phyloP scores from a whole-genome alignment of 2,113 vertebrate genomes.

The Otus sunia region DNA sequence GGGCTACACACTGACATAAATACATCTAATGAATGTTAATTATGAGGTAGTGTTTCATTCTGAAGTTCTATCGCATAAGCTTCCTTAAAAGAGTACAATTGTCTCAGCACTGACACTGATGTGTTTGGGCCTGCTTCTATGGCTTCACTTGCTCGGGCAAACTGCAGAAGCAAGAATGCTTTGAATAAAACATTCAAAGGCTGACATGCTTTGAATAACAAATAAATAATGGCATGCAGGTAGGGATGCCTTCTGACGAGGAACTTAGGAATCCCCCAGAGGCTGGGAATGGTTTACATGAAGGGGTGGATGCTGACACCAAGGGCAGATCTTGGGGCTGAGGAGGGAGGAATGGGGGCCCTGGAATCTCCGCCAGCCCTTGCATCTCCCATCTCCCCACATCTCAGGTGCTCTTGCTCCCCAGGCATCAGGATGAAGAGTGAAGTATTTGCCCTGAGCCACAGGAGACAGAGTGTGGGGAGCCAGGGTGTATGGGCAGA shows the following conservation, averaged over 20 bases:
- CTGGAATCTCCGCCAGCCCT: not conserved
- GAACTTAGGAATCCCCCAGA: not conserved
- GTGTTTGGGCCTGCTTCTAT: not conserved
- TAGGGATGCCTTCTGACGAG: not conserved
- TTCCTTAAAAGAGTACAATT: not conserved
- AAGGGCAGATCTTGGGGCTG: not conserved
- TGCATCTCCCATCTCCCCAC: rapidly evolving
- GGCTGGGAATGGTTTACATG: not conserved
- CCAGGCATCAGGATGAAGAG: not conserved
- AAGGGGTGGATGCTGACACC: not conserved
- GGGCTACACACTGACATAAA: not conserved
- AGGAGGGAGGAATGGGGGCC: rapidly evolving
- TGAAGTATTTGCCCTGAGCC: not conserved
- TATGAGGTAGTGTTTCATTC: not conserved
- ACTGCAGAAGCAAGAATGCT: conserved; percentile 6
- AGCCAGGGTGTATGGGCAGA: not conserved
- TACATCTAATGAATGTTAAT: not conserved
- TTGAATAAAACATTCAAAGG: conserved; percentile 39
- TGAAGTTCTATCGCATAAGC: not conserved
- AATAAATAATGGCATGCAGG: not conserved
- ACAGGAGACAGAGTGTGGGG: not conserved
- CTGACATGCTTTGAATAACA: conserved; percentile 12
- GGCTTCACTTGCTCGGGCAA: not conserved
- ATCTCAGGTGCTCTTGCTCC: not conserved
- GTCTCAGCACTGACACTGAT: not conserved